These are phyloP conservation scores for Lasioglossum calceatum DNA, from an alignment of 2,888 invertebrate species.

Conservation along the genomic window DNA sequence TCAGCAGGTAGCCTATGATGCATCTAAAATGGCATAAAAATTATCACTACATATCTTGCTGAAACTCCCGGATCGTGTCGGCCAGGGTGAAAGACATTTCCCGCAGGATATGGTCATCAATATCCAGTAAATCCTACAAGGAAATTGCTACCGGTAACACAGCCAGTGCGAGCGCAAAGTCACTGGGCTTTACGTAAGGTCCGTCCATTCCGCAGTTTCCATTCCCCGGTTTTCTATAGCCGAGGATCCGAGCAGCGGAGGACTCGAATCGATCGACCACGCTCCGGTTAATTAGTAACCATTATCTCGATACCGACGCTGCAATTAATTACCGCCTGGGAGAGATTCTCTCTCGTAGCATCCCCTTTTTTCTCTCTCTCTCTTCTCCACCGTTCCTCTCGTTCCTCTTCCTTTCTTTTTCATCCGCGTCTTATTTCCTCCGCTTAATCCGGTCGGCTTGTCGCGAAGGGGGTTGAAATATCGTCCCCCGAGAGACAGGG, in stretches of 20 bases:
- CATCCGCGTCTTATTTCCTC: conserved; percentile 15
- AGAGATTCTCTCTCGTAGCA: conserved; percentile 23
- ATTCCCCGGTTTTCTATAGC: conserved; percentile 5
- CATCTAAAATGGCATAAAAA: background rate
- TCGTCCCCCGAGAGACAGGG: conserved; percentile 5
- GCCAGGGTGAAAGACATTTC: background rate
- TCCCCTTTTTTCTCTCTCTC: background rate
- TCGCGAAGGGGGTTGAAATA: conserved; percentile 34
- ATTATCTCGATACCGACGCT: conserved; percentile 69
- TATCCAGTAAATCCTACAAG: conserved; percentile 41
- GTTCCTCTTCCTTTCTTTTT: background rate
- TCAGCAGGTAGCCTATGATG: background rate
- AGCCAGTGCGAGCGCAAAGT: conserved; percentile 29
- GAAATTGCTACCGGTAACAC: conserved; percentile 53
- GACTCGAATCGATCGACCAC: conserved; percentile 54
- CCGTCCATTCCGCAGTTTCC: conserved; percentile 6
- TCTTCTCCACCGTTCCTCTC: background rate
- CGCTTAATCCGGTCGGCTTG: conserved; percentile 14
- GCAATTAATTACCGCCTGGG: conserved; percentile 66
- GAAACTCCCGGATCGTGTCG: background rate
- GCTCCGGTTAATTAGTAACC: conserved; percentile 71
- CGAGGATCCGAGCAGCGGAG: conserved; percentile 29
- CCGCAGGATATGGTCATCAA: conserved; percentile 45
- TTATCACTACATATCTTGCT: background rate
- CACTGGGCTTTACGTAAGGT: conserved; percentile 22